Percentiles rank a stretch among this genome's conserved stretches.
These are phyloP conservation scores for Platynereis dumerilii DNA, from an alignment of 2,888 invertebrate species.

Conservation along the genomic window DNA sequence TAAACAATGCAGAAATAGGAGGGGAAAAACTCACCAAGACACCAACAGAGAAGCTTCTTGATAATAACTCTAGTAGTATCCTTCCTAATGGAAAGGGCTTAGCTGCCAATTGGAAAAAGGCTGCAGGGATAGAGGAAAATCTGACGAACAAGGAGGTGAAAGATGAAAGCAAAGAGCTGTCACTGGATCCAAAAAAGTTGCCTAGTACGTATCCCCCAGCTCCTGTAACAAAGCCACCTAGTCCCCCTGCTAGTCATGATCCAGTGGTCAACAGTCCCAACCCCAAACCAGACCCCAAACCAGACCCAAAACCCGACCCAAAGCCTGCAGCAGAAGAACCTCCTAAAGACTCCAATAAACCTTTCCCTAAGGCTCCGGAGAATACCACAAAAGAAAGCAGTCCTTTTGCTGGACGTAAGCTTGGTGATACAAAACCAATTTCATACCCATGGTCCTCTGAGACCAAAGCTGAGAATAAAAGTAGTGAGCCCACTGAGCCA, in stretches of 20 bases:
- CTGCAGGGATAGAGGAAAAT: not conserved
- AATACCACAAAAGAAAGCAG: not conserved
- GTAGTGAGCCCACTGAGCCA: slow-evolving; percentile 2
- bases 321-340: no score
- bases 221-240: not conserved
- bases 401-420: slow-evolving; percentile 8
- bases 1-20: slow-evolving; percentile 38
- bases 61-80: slow-evolving; percentile 18
- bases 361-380: not conserved
- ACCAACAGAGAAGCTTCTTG: slow-evolving; percentile 39
- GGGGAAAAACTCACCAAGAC: slow-evolving; percentile 43
- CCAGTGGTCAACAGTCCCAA: no score
- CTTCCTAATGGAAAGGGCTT: slow-evolving; percentile 2
- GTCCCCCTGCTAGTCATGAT: slow-evolving; percentile 3
- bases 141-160: not conserved
- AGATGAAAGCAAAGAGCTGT: not conserved
- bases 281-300: no score
- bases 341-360: not conserved
- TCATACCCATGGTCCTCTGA: slow-evolving; percentile 12
- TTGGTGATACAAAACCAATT: slow-evolving; percentile 23
- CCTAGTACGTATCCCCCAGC: not conserved
- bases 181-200: not conserved
- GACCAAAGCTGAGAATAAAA: slow-evolving; percentile 10
- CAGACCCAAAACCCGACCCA: no score
- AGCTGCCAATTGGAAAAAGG: not conserved